A percentile compares a stretch with the other conserved stretches of the same genome.
Conservation (phyloP, 2,888 invertebrate species). For the Drosophila flavopinicola region DNA sequence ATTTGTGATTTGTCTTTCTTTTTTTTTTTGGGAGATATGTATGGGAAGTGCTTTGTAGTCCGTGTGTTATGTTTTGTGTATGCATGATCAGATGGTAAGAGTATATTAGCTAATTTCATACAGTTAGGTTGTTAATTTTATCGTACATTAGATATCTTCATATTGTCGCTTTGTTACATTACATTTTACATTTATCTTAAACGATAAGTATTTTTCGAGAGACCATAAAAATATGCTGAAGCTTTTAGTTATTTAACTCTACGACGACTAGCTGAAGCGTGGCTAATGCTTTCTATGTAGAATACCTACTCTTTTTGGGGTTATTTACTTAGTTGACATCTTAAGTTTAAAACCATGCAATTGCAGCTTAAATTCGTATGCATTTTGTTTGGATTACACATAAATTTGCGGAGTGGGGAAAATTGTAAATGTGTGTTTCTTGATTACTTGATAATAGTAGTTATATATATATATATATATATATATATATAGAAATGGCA, state of each 20-base stretch:
- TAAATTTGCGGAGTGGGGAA: constrained; percentile 15
- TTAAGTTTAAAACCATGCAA: constrained; percentile 68
- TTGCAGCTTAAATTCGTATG: constrained; percentile 78
- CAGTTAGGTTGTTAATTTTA: constrained; percentile 52
- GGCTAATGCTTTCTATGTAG: constrained; percentile 51
- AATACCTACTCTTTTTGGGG: constrained; percentile 17
- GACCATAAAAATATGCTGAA: constrained; percentile 72
- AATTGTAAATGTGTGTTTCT: constrained; percentile 7
- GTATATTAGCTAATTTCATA: constrained; percentile 49
- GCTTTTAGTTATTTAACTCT: constrained; percentile 60
- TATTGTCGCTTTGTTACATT: constrained; percentile 78
- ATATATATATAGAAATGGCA: constrained; percentile 18
- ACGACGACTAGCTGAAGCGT: constrained; percentile 76
- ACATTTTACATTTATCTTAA: constrained; percentile 73
- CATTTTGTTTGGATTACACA: constrained; percentile 36
- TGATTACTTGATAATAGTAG: constrained; percentile 35
- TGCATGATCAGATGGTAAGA: constrained; percentile 38
- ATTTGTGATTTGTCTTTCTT: not conserved
- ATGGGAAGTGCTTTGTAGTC: constrained; percentile 59
- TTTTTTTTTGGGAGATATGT: constrained; percentile 44
- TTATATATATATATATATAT: constrained; percentile 4
- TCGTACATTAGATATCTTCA: constrained; percentile 72
- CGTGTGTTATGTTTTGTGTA: constrained; percentile 52
- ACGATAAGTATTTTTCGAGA: constrained; percentile 45
- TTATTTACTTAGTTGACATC: constrained; percentile 44